These are phyloP conservation scores for Hetaerina titia DNA, from an alignment of 2,888 invertebrate species.

Conservation along the genomic window DNA sequence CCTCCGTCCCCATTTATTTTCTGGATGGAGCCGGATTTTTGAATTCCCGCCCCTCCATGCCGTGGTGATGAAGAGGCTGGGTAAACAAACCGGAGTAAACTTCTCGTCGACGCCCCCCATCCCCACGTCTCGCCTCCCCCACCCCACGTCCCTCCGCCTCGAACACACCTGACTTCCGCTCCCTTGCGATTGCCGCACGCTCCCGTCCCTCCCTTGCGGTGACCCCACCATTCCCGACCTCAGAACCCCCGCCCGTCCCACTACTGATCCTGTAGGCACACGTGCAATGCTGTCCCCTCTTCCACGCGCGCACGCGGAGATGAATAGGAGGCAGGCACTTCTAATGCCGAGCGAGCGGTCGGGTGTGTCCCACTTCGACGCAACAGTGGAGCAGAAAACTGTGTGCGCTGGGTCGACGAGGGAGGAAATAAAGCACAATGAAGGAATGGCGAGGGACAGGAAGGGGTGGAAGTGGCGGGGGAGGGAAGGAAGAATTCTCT, in stretches of 20 bases:
- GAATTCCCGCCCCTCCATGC: too few relatives aligned
- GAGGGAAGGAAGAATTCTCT: too few relatives aligned
- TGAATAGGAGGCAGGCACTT: constrained; percentile 23
- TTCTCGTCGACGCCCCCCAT: too few relatives aligned
- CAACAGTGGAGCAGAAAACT: not conserved
- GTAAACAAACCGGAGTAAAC: too few relatives aligned
- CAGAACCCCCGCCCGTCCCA: not conserved
- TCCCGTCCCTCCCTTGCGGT: not conserved
- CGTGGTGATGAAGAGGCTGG: too few relatives aligned
- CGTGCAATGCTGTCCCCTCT: not conserved
- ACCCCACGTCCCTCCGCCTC: too few relatives aligned
- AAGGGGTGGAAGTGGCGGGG: too few relatives aligned
- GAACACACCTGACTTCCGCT: too few relatives aligned
- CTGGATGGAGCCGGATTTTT: too few relatives aligned
- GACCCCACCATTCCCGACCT: not conserved
- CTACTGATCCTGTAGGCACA: not conserved
- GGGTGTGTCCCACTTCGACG: not conserved
- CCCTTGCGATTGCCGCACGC: not conserved
- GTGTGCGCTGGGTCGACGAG: not conserved
- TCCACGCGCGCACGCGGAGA: not conserved
- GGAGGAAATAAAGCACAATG: not conserved
- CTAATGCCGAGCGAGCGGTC: constrained; percentile 13
- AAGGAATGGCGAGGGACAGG: not conserved
- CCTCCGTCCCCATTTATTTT: too few relatives aligned
- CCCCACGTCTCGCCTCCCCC: too few relatives aligned